These are phyloP conservation scores for Xanthorhoe spadicearia DNA, from an alignment of 2,888 invertebrate species.

Conservation along the genomic window DNA sequence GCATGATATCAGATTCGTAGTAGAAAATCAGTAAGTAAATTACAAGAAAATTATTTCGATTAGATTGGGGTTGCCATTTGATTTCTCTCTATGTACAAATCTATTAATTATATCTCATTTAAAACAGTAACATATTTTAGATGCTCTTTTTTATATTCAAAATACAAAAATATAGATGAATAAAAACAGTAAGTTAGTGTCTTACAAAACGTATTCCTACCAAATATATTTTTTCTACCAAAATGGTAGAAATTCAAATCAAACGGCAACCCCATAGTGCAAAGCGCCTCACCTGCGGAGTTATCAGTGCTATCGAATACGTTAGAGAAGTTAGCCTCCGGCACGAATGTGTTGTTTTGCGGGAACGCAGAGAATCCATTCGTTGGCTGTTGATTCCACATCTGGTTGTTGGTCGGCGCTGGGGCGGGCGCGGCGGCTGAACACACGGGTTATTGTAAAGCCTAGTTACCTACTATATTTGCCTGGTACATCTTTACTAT, in stretches of 20 bases:
- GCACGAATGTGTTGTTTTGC: constrained; percentile 87
- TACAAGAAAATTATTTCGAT: constrained; percentile 43
- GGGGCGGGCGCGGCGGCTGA: constrained; percentile 52
- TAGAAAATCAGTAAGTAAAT: constrained; percentile 35
- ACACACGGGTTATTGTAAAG: constrained; percentile 9
- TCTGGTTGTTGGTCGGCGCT: constrained; percentile 47
- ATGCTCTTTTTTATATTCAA: too few relatives aligned
- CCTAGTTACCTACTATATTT: too few relatives aligned
- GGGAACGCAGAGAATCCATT: constrained; percentile 64
- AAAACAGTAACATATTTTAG: too few relatives aligned
- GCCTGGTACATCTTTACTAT: too few relatives aligned
- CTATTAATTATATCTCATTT: too few relatives aligned
- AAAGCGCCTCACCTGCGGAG: constrained; percentile 84
- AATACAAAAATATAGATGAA: neutral
- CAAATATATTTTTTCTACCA: constrained; percentile 14
- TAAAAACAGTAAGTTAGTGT: too few relatives aligned
- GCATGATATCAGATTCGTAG: constrained; percentile 25
- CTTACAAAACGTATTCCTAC: neutral
- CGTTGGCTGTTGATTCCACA: constrained; percentile 55
- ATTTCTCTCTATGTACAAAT: neutral
- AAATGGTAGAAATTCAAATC: constrained; percentile 28
- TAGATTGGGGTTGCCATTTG: constrained; percentile 47
- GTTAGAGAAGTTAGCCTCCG: constrained; percentile 94
- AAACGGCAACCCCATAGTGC: constrained; percentile 49
- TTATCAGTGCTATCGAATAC: constrained; percentile 91